Conservation (phyloP, 2,113 vertebrate genomes). For the Sialia sialis region DNA sequence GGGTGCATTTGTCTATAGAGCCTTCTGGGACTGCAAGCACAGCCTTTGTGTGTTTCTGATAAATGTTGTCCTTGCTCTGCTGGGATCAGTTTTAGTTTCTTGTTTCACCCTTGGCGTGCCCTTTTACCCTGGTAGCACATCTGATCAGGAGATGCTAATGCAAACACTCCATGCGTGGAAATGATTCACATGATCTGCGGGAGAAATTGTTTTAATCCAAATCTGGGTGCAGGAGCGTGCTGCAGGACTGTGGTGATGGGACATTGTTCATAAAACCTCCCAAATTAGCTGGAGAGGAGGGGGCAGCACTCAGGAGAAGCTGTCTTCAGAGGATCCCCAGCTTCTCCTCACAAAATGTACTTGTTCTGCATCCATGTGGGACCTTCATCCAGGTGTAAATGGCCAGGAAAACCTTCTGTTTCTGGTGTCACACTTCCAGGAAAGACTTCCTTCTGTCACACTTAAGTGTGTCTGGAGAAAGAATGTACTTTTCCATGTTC, state of each 20-base stretch:
- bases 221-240: accelerated
- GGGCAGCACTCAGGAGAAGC: not conserved
- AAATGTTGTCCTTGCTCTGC: not conserved
- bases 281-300: not conserved
- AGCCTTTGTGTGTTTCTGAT: not conserved
- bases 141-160: not conserved
- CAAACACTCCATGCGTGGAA: not conserved
- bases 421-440: not conserved
- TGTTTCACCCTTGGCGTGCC: not conserved
- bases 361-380: not conserved
- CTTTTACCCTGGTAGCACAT: not conserved
- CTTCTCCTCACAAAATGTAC: not conserved
- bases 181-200: not conserved
- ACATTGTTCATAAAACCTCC: not conserved
- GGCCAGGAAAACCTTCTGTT: not conserved
- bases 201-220: not conserved
- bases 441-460: not conserved
- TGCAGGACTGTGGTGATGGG: not conserved
- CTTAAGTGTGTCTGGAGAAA: not conserved
- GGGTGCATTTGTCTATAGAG: not conserved
- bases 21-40: not conserved
- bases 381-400: not conserved
- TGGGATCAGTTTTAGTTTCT: not conserved
- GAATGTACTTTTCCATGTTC: not conserved
- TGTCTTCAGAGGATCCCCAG: not conserved